A percentile compares a stretch with the other conserved stretches of the same genome.
Evolutionary conservation across 2,797 vertebrate genomes (phyloP).

Genomic region (Protonibea diacanthus): DNA sequence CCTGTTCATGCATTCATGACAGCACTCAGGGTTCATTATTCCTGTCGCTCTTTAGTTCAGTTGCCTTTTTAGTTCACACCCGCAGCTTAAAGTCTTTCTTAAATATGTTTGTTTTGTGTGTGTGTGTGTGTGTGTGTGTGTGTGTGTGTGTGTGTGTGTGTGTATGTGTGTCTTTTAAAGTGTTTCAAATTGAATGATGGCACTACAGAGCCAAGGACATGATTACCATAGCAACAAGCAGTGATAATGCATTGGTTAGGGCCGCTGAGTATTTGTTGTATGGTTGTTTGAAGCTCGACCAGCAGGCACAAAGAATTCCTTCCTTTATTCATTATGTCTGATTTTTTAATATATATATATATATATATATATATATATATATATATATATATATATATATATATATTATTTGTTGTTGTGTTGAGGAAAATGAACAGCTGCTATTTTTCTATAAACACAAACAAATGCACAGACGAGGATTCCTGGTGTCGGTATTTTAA

Average conservation of each 20-base stretch:
- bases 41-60: not conserved
- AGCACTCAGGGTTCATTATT: not conserved
- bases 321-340: constrained; percentile 46
- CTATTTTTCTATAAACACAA: constrained; percentile 5
- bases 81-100: not conserved
- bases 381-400: not conserved
- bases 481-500: not conserved
- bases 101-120: constrained; percentile 11
- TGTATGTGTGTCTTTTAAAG: constrained; percentile 34
- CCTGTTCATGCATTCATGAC: not conserved
- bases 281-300: constrained; percentile 45
- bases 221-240: constrained; percentile 78
- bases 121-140: not conserved
- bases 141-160: not conserved
- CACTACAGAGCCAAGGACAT: constrained; percentile 58
- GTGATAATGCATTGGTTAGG: constrained; percentile 53
- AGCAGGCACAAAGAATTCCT: constrained; percentile 42
- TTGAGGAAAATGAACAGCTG: constrained; percentile 15
- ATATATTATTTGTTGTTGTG: not conserved
- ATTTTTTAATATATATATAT: not conserved
- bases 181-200: constrained; percentile 56
- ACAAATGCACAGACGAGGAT: not conserved
- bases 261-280: constrained; percentile 52
- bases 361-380: not conserved
- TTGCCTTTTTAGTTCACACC: constrained; percentile 10